A percentile compares a stretch with the other conserved stretches of the same genome.
These are phyloP conservation scores for Chelidonichthys spinosus DNA, from an alignment of 2,797 vertebrate species.

Conservation along the genomic window DNA sequence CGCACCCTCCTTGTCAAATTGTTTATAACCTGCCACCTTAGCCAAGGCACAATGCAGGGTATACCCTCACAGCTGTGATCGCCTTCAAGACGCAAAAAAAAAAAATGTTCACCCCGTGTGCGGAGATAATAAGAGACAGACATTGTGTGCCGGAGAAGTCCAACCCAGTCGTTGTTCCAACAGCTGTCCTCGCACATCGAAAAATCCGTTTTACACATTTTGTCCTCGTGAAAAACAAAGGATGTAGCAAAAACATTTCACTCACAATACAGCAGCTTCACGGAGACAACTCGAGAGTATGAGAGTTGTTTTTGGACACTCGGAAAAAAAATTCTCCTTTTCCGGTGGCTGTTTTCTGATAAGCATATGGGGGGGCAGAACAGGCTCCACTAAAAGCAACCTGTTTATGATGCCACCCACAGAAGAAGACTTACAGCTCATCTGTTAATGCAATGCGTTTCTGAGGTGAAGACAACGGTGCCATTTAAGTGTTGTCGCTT, in stretches of 20 bases:
- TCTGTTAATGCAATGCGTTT: conserved; percentile 13
- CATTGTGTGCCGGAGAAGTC: conserved; percentile 19
- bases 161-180: conserved; percentile 51
- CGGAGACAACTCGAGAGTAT: conserved; percentile 26
- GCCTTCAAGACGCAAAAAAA: conserved; percentile 37
- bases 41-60: conserved; percentile 23
- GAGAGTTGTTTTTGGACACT: conserved; percentile 39
- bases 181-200: conserved; percentile 33
- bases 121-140: conserved; percentile 30
- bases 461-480: neutral
- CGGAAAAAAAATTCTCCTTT: conserved; percentile 42
- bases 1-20: conserved; percentile 45
- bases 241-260: conserved; percentile 34
- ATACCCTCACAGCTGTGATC: conserved; percentile 40
- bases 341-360: conserved; percentile 46
- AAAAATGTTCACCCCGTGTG: conserved; percentile 10
- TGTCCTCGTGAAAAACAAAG: conserved; percentile 51
- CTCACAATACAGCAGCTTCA: conserved; percentile 33
- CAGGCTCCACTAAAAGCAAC: conserved; percentile 28
- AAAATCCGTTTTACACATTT: conserved; percentile 39
- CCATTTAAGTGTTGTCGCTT: conserved; percentile 20
- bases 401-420: conserved; percentile 36
- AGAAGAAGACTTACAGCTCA: conserved; percentile 11
- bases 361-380: conserved; percentile 51
- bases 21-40: conserved; percentile 47